A percentile compares a stretch with the other conserved stretches of the same genome.
phyloP scores from a whole-genome alignment of 2,113 vertebrate genomes.

The Ondatra zibethicus region DNA sequence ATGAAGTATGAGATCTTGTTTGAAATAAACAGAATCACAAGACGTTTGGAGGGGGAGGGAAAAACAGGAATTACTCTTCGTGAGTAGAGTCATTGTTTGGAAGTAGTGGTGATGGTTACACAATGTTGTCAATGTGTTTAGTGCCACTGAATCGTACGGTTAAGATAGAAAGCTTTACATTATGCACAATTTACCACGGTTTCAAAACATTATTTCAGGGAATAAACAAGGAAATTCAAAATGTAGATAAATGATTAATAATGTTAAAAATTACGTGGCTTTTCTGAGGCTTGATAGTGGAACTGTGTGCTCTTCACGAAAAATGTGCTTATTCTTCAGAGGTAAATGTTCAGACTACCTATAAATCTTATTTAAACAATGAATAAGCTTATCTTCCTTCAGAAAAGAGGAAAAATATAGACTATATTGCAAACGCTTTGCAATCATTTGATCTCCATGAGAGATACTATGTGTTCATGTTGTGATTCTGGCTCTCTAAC shows the following conservation, averaged over 20 bases:
- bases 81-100: neutral
- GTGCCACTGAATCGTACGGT: neutral
- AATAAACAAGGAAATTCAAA: neutral
- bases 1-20: constrained; percentile 19
- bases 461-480: neutral
- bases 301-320: neutral
- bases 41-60: neutral
- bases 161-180: neutral
- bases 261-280: constrained; percentile 4
- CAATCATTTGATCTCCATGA: neutral
- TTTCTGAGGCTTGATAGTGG: neutral
- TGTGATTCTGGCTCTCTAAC: neutral
- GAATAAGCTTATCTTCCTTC: neutral
- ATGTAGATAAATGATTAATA: neutral
- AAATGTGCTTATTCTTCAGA: constrained; percentile 30
- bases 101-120: neutral
- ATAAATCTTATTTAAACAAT: neutral
- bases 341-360: neutral
- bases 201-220: neutral
- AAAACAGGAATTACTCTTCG: neutral
- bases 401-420: neutral
- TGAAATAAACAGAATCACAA: neutral
- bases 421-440: neutral
- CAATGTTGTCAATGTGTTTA: neutral
- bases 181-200: neutral